Evolutionary conservation across 2,797 vertebrate genomes (phyloP).

Genomic region (Rousettus madagascariensis): DNA sequence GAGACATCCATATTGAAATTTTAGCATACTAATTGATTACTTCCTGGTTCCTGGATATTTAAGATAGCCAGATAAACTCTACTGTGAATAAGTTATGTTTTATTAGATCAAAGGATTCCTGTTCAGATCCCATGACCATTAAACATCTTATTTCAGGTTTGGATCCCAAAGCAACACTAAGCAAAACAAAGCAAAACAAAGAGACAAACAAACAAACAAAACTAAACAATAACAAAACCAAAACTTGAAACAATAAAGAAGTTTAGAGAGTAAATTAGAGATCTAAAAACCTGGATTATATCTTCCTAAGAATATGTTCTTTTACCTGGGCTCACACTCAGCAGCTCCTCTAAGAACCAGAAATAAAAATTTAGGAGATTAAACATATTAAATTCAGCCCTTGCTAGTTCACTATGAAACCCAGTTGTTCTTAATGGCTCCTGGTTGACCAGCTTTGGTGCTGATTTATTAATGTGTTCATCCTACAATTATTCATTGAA

Average conservation of each 20-base stretch:
- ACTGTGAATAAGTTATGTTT: background rate
- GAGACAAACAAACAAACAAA: background rate
- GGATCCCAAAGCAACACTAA: background rate
- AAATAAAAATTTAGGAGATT: background rate
- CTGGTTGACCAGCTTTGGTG: background rate
- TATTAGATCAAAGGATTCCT: slow-evolving; percentile 2
- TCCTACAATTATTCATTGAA: background rate
- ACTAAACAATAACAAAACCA: background rate
- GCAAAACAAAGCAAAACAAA: background rate
- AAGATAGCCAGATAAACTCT: background rate
- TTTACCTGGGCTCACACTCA: background rate
- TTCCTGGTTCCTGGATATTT: background rate
- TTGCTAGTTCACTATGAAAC: background rate
- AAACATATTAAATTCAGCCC: background rate
- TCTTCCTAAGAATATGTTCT: background rate
- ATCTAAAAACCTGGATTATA: background rate
- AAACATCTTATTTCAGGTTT: slow-evolving; percentile 22
- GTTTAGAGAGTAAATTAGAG: background rate
- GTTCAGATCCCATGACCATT: background rate
- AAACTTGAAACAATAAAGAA: background rate
- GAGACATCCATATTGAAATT: background rate
- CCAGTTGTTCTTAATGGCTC: background rate
- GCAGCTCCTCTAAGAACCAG: background rate
- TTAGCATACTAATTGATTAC: background rate
- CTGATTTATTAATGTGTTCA: background rate